Base-by-base conservation (phyloP, 1,140 invertebrate genomes). In the Manduca sexta region DNA sequence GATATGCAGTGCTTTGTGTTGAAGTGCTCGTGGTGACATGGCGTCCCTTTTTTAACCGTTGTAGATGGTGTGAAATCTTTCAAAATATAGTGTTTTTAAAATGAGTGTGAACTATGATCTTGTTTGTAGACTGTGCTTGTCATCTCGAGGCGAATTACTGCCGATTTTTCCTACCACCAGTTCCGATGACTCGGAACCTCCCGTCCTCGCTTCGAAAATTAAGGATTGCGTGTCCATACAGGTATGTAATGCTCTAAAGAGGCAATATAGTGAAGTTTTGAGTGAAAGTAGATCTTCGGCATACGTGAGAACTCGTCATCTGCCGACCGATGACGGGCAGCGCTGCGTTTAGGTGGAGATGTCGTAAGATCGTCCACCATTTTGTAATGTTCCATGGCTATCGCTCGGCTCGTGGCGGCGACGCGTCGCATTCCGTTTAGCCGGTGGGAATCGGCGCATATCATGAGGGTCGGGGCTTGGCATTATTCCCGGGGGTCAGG, bases 61-160 rank as follows among this genome's bases (percentile, higher is more conserved):
- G 53, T 76, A 58, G 55, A 76, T 57, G 44, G 64, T 70, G 61
- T 67, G 61, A 66, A 73, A 58, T 58, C 50, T 37, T 64, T 61
- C 44, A 55, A 67, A 79, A 69, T 72, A 49, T 60, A 66, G 77
- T 84, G 77, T 81, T 80, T 80, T 83, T 79, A 83, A 76, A 74
- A 85, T 83, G 80, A 81, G 51, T 85, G 78, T 81, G 72, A 79
- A 81, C 78, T 85, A 77, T 82, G 82, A 83, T 72, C 65, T 79
- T 74, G 87, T 89, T 60, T 91, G 90, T 78, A 87, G 90, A 77
- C 86, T 91, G 52, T 91, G 90, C 81, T 87, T 91, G 63, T 87
- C 88, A 59, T 81, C 86, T 73, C 74, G 79, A 66, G 75, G 83
- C 69, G 86, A 86, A 84, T 85, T 84, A 78, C 75, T 78, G 73